Conservation (phyloP, 2,888 invertebrate genomes). For the Trachelus iudaicus region DNA sequence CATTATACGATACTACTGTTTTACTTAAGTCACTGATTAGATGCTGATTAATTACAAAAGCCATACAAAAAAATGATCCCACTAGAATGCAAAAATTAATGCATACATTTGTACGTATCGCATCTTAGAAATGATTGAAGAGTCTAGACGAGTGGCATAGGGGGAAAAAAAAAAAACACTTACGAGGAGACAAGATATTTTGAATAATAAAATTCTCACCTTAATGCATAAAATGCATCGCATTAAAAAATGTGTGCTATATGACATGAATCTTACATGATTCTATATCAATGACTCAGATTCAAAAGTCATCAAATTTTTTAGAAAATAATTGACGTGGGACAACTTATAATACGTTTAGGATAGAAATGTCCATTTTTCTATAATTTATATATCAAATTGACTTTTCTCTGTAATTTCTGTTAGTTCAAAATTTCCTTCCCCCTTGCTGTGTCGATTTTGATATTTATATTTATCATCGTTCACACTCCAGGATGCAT, state of each 20-base stretch:
- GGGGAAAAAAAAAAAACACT: not conserved
- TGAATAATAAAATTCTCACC: not conserved
- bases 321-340: not conserved
- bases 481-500: not conserved
- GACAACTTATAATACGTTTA: not conserved
- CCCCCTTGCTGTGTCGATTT: not conserved
- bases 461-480: not conserved
- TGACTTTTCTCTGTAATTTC: not conserved
- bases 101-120: not conserved
- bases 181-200: not conserved
- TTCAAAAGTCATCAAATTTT: not conserved
- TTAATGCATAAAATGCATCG: not conserved
- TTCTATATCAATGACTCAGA: not conserved
- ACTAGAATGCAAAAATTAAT: not conserved
- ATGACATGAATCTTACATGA: not conserved
- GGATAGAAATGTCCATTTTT: not conserved
- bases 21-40: not conserved
- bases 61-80: too few relatives aligned
- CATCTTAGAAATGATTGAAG: not conserved
- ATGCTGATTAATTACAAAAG: too few relatives aligned
- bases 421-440: not conserved
- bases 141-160: too few relatives aligned
- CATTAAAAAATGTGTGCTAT: not conserved
- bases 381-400: not conserved
- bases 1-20: not conserved